Evolutionary conservation across 2,113 vertebrate genomes (phyloP), one percentile per base, ranked within the genome.

Genomic region (Silurus asotus): DNA sequence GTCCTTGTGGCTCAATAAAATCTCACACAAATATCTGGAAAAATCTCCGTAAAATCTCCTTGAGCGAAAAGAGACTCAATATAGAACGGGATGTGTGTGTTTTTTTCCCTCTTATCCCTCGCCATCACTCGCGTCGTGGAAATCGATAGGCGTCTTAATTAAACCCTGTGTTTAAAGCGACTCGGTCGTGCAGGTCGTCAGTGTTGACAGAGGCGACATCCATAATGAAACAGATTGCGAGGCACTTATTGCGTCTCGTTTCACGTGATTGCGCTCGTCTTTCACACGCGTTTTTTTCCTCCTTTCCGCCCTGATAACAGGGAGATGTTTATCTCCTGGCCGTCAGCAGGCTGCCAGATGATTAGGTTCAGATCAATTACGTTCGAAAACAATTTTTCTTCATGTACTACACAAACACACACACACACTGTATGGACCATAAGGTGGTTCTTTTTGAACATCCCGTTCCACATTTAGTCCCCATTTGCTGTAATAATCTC

Each of bases 131-230:
- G 69, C 6, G 14, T 45, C 37, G 8, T 37, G 75, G 56, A 78
- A 25, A 37, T n/a, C 25, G 75, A 77, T 78, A 56, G 75, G 6
- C 11, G 25, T 78, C 75, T 28, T 78, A 78, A 78, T 78, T 28
- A 56, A 56, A 13, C 7, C 8, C n/a, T 56, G 3, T 25, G n/a
- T 56, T 78, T 28, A 15, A 56, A 28, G 1, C 28, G 8, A 25
- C 58, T 28, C 14, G 1, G 7, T 56, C 4, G 6, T 78, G 75
- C 17, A 78, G 75, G 53, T 58, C n/a, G 28, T 56, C 7, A 10
- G 11, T 8, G 75, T 28, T 15, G 75, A 56, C n/a, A 6, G 53
- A 56, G 53, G 74, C 14, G 74, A 56, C 6, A 8, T 56, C 4
- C 7, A 4, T 28, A 28, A 78, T 56, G 23, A 15, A 56, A 17